Conservation (phyloP, 2,113 vertebrate species). For the Lucifuga dentata region DNA sequence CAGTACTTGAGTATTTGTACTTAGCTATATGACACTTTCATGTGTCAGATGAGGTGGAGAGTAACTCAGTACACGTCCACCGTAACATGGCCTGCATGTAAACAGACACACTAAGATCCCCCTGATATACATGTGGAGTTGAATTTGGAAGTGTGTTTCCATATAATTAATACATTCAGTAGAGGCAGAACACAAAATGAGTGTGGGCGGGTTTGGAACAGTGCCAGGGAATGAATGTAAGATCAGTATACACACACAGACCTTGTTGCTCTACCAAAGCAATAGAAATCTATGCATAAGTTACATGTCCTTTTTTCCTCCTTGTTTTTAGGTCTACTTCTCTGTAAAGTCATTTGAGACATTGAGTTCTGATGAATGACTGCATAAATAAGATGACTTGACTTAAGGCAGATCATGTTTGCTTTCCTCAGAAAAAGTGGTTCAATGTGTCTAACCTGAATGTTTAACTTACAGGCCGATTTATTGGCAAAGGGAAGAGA, state of each 20-base stretch:
- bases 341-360: too few relatives aligned
- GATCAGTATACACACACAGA: conserved; percentile 49
- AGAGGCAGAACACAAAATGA: conserved; percentile 63
- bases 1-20: too few relatives aligned
- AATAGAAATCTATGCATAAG: conserved; percentile 40
- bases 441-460: conserved; percentile 29
- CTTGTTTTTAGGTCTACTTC: too few relatives aligned
- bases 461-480: conserved; percentile 43
- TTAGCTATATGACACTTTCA: too few relatives aligned
- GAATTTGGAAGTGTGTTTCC: conserved; percentile 49
- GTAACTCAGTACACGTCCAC: background rate
- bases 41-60: too few relatives aligned
- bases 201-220: conserved; percentile 72
- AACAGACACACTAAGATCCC: conserved; percentile 10
- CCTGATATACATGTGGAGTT: conserved; percentile 24
- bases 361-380: too few relatives aligned
- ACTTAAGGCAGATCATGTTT: conserved; percentile 29
- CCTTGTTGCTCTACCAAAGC: conserved; percentile 45
- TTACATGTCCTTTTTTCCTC: conserved; percentile 27
- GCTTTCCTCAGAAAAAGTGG: conserved; percentile 3
- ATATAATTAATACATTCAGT: conserved; percentile 58
- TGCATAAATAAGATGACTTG: background rate
- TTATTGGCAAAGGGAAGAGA: conserved; percentile 19
- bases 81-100: background rate
- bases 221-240: conserved; percentile 54